Percentiles rank a stretch among this genome's conserved stretches.
Conservation (phyloP, 2,797 vertebrate genomes). For the Tympanoctomys barrerae region DNA sequence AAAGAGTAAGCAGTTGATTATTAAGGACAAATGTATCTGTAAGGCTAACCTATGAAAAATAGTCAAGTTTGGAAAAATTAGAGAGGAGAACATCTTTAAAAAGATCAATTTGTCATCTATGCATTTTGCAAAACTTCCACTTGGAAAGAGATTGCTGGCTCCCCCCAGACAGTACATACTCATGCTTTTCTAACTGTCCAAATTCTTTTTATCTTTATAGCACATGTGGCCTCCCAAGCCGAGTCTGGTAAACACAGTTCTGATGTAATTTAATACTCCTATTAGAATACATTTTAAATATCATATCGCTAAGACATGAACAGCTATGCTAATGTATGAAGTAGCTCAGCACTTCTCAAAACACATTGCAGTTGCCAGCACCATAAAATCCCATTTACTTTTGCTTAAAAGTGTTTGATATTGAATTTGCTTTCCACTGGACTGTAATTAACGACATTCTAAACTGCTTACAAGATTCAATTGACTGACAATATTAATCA, state of each 20-base stretch:
- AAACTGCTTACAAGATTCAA: constrained; percentile 72
- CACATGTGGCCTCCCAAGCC: constrained; percentile 1
- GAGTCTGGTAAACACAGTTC: constrained; percentile 39
- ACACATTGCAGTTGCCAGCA: constrained; percentile 22
- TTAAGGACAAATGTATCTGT: background rate
- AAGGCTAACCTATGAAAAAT: background rate
- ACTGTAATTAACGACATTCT: constrained; percentile 75
- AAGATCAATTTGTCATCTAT: background rate
- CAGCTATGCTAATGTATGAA: constrained; percentile 35
- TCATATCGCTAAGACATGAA: constrained; percentile 55
- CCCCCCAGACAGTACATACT: background rate
- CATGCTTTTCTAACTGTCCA: constrained; percentile 28
- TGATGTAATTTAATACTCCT: constrained; percentile 60
- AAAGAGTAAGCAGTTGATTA: background rate
- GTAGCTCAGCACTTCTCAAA: background rate
- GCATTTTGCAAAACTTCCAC: background rate
- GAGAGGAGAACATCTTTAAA: background rate
- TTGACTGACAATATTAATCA: constrained; percentile 77
- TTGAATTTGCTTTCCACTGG: constrained; percentile 66
- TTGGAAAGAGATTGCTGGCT: background rate
- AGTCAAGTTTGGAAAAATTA: background rate
- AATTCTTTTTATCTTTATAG: constrained; percentile 66
- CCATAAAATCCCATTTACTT: constrained; percentile 60
- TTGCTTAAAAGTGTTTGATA: constrained; percentile 69
- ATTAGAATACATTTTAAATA: constrained; percentile 55